These are phyloP conservation scores for Leptinotarsa undecemlineata DNA, from an alignment of 1,140 invertebrate genomes.

Conservation along the genomic window DNA sequence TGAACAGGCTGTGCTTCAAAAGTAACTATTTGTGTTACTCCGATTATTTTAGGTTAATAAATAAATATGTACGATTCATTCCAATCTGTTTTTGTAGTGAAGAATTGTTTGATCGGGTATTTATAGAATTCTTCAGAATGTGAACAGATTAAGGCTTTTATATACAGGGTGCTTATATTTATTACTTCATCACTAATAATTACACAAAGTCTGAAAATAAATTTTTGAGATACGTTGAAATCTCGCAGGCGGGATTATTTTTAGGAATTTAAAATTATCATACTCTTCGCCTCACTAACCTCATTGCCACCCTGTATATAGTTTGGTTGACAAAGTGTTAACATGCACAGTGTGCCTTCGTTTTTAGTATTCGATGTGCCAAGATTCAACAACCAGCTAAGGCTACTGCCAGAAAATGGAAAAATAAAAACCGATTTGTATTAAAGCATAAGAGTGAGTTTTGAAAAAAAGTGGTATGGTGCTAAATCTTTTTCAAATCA, in stretches of 20 bases:
- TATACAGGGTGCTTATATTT: constrained; percentile 17
- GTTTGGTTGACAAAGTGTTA: constrained; percentile 25
- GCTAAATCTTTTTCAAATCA: constrained; percentile 28
- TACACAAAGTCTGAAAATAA: constrained; percentile 11
- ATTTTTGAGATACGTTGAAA: constrained; percentile 2
- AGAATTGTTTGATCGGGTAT: constrained; percentile 10
- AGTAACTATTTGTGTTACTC: constrained; percentile 40
- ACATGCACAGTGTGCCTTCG: constrained; percentile 44
- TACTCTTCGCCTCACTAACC: background rate
- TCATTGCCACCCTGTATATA: constrained; percentile 27
- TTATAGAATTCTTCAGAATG: constrained; percentile 8
- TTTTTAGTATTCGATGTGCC: constrained; percentile 49
- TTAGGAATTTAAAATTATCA: background rate
- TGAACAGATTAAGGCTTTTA: constrained; percentile 15
- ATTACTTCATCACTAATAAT: background rate
- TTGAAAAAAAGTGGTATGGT: constrained; percentile 17
- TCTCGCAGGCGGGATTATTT: background rate
- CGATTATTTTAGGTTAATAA: constrained; percentile 41
- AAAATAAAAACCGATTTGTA: constrained; percentile 35
- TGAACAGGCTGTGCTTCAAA: constrained; percentile 50
- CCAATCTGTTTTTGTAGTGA: constrained; percentile 33
- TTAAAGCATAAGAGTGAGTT: constrained; percentile 22
- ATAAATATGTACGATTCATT: constrained; percentile 43
- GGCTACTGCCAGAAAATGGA: constrained; percentile 44
- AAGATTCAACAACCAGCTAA: constrained; percentile 46